Base-by-base conservation (phyloP, 2,888 invertebrate species). In the Eristalinus sepulchralis region DNA sequence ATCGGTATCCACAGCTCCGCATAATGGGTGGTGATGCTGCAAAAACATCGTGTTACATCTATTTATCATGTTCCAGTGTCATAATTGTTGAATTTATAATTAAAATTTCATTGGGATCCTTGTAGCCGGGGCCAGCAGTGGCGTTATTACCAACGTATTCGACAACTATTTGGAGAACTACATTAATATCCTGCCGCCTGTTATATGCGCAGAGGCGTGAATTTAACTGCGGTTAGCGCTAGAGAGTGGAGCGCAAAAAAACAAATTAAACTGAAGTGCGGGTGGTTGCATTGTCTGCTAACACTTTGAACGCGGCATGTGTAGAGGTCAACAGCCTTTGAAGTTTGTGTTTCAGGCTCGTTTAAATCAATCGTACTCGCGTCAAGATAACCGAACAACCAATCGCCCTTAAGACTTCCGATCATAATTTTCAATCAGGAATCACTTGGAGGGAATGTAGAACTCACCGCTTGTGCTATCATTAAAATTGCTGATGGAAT, bases 51-150 rank as follows among this genome's bases (percentile, higher is more conserved):
- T 86, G 86, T 86, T 79, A 86, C 86, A 86, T 79, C 86, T 86
- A 86, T 86, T 83, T 86, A 83, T 86, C 86, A 86, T 86, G 86
- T 86, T 83, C 66, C 86, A 86, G 78, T 71, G 79, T 62, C 82
- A 83, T 86, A 86, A 86, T 86, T 86, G 86, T 83, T 86, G 86
- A 86, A 86, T 83, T 83, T 83, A 83, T 86, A 83, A 86, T 86
- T 86, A 86, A 86, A 86, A 86, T 86, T 86, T 86, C 83, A 83
- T 86, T 83, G 71, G 66, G 73, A 80, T 81, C 64, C 68, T 68
- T 64, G 27, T 71, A 70, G 62, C 64, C 81, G 60, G 60, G 31
- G 24, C 64, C 70, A 27, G 9, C 53, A 59, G 8, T 33, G 17
- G 53, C 31, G 76, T 39, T 36, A 57, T 66, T 33, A 73, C 62